A percentile compares a stretch with the other conserved stretches of the same genome.
These are phyloP conservation scores for Forbesichthys agassizii DNA, from an alignment of 2,113 vertebrate genomes.

Conservation along the genomic window DNA sequence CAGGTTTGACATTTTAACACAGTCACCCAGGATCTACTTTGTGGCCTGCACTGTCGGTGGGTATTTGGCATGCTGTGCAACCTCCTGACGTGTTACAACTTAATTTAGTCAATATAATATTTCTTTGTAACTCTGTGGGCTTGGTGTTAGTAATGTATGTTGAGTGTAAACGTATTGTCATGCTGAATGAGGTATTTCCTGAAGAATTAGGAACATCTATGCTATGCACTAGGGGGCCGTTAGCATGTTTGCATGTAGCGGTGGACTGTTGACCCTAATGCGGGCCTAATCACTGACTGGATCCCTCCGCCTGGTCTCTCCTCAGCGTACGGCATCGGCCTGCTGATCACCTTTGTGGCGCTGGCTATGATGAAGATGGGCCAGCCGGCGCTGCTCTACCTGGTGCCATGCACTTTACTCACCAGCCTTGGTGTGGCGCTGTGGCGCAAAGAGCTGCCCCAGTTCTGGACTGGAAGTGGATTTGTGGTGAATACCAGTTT, in stretches of 20 bases:
- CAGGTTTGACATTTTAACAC: slow-evolving; percentile 92
- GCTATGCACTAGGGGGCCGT: no score
- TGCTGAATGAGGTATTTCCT: no score
- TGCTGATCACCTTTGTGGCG: slow-evolving; percentile 93
- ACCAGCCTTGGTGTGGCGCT: slow-evolving; percentile 88
- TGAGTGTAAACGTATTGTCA: no score
- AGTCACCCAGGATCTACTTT: slow-evolving; percentile 91
- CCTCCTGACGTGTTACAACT: background rate
- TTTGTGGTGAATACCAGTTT: slow-evolving; percentile 99
- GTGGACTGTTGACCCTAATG: background rate
- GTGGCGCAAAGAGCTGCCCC: slow-evolving; percentile 87
- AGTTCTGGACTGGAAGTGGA: slow-evolving; percentile 97
- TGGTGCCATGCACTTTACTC: slow-evolving; percentile 95
- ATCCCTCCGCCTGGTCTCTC: background rate
- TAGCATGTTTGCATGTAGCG: no score
- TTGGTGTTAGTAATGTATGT: no score
- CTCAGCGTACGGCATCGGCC: slow-evolving; percentile 90
- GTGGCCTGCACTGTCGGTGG: slow-evolving; percentile 91
- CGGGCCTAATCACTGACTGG: background rate
- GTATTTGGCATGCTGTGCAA: slow-evolving; percentile 37
- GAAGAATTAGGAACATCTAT: no score
- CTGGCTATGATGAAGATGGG: slow-evolving; percentile 93
- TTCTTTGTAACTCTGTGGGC: no score
- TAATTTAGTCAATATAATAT: background rate
- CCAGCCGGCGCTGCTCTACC: slow-evolving; percentile 93